These are phyloP conservation scores for Chloropsis hardwickii DNA, from an alignment of 2,113 vertebrate genomes.

Conservation along the genomic window DNA sequence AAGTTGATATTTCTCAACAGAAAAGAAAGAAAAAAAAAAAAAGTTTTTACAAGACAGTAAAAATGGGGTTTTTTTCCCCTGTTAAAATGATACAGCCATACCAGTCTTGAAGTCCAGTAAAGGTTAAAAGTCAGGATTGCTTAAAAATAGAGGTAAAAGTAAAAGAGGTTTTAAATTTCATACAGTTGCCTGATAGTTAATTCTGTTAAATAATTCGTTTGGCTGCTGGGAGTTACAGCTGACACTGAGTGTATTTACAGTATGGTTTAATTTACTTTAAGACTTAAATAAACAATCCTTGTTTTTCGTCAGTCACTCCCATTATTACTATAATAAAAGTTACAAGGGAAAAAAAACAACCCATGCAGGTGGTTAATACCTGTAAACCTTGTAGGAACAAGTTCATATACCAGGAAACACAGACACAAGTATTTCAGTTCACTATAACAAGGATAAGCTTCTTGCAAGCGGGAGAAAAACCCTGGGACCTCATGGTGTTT, in stretches of 20 bases:
- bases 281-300: not conserved
- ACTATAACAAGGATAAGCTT: not conserved
- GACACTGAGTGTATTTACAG: not conserved
- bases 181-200: not conserved
- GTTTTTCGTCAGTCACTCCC: not conserved
- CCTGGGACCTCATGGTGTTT: fast-evolving
- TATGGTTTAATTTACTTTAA: not conserved
- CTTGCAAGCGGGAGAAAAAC: not conserved
- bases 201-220: not conserved
- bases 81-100: not conserved
- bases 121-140: not conserved
- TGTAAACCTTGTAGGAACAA: not conserved
- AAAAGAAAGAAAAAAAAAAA: not conserved
- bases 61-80: not conserved
- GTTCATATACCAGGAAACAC: not conserved
- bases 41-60: not conserved
- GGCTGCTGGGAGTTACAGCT: not conserved
- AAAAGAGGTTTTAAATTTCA: not conserved
- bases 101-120: not conserved
- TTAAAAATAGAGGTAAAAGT: not conserved
- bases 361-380: not conserved
- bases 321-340: not conserved
- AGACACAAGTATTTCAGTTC: not conserved
- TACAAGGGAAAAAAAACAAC: not conserved
- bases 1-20: not conserved